A percentile compares a stretch with the other conserved stretches of the same genome.
Conservation (phyloP, 2,113 vertebrate species). For the Salminus brasiliensis region DNA sequence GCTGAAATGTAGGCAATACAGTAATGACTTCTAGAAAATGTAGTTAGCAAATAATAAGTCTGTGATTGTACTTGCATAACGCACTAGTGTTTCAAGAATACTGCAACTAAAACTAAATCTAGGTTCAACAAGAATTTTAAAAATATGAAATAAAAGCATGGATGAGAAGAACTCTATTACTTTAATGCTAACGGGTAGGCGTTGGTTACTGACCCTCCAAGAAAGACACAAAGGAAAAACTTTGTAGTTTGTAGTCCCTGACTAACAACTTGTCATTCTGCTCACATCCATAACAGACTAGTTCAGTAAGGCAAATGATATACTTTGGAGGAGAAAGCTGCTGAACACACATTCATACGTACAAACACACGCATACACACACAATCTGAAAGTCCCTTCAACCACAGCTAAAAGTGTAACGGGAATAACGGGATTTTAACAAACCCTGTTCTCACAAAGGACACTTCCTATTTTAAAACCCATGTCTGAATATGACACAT, state of each 20-base stretch:
- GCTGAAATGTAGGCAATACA: no score
- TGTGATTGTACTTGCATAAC: slow-evolving; percentile 19
- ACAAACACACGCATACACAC: neutral
- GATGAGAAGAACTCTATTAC: neutral
- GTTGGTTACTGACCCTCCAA: neutral
- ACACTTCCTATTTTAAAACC: slow-evolving; percentile 28
- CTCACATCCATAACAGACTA: neutral
- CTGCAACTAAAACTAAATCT: neutral
- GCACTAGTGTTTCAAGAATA: slow-evolving; percentile 6
- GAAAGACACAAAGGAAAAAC: neutral
- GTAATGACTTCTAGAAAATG: neutral
- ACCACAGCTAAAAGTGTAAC: neutral
- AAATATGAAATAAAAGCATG: slow-evolving; percentile 11
- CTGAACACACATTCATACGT: neutral
- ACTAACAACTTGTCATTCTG: neutral
- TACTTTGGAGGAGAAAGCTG: slow-evolving; percentile 17
- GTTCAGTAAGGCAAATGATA: slow-evolving; percentile 34
- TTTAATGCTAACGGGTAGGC: neutral
- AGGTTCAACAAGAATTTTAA: neutral
- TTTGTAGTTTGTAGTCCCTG: no score
- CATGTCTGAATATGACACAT: slow-evolving; percentile 1
- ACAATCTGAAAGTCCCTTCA: neutral
- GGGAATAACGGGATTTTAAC: neutral
- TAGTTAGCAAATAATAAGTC: neutral
- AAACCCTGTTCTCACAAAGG: slow-evolving; percentile 22